A percentile compares a stretch with the other conserved stretches of the same genome.
Conservation (phyloP, 2,888 invertebrate species). For the Tenthredo notha region DNA sequence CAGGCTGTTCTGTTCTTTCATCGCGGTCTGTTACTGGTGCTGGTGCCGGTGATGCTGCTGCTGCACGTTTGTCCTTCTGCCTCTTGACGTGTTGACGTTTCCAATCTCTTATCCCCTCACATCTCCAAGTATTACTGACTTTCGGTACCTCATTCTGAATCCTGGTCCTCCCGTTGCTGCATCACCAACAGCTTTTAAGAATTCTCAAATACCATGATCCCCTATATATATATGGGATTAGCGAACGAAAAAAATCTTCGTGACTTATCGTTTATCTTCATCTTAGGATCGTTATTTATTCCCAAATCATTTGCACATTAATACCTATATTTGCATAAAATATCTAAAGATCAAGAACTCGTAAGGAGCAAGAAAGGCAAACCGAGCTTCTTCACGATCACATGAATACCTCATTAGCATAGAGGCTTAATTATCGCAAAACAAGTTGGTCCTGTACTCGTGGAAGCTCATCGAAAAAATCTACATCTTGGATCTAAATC, state of each 20-base stretch:
- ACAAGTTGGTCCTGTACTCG: slow-evolving; percentile 60
- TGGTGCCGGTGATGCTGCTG: slow-evolving; percentile 21
- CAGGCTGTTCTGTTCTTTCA: not conserved
- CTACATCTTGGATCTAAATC: no score
- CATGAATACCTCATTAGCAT: slow-evolving; percentile 72
- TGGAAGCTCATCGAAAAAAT: not conserved
- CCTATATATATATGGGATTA: not conserved
- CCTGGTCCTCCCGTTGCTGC: not conserved
- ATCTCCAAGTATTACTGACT: slow-evolving; percentile 27
- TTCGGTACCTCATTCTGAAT: not conserved
- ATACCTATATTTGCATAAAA: not conserved
- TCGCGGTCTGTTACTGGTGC: slow-evolving; percentile 40
- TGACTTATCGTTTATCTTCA: not conserved
- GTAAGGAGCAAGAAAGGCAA: not conserved
- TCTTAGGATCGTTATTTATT: slow-evolving; percentile 10
- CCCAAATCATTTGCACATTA: not conserved
- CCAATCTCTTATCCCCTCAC: slow-evolving; percentile 69
- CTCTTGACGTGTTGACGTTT: slow-evolving; percentile 74
- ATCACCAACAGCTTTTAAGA: not conserved
- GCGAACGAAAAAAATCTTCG: not conserved
- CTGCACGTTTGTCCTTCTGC: slow-evolving; percentile 65
- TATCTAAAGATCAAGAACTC: not conserved
- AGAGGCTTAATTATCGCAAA: slow-evolving; percentile 66
- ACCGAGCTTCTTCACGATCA: not conserved
- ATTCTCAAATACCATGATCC: slow-evolving; percentile 17